Evolutionary conservation across 2,113 vertebrate genomes (phyloP).

Genomic region (Peromyscus californicus): DNA sequence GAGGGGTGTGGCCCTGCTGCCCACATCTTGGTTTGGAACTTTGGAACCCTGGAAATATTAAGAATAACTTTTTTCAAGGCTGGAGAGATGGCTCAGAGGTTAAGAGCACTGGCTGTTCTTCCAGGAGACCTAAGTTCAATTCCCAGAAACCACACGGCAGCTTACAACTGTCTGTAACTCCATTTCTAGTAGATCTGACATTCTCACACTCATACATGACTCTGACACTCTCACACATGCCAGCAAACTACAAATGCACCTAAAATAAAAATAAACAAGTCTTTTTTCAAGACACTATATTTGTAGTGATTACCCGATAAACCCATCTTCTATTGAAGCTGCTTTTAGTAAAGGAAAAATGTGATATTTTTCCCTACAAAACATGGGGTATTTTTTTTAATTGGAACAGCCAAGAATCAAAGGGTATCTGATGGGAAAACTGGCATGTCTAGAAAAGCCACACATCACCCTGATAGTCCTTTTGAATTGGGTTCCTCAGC

Average conservation of each 20-base stretch:
- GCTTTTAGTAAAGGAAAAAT: constrained; percentile 21
- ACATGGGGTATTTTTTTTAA: not conserved
- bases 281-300: not conserved
- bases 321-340: not conserved
- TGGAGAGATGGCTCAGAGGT: no score
- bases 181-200: no score
- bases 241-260: no score
- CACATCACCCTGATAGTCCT: not conserved
- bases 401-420: not conserved
- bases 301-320: not conserved
- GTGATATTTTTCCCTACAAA: not conserved
- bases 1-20: not conserved
- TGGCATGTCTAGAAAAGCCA: not conserved
- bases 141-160: no score
- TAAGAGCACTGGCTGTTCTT: no score
- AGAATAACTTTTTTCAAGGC: not conserved
- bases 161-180: no score
- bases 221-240: no score
- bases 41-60: not conserved
- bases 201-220: no score
- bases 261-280: no score
- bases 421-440: not conserved
- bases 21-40: not conserved
- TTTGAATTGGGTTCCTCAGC: not conserved
- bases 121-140: no score